Evolutionary conservation across 2,113 vertebrate species (phyloP), one percentile per base, ranked within the genome.

Genomic region (Phodopus roborovskii): DNA sequence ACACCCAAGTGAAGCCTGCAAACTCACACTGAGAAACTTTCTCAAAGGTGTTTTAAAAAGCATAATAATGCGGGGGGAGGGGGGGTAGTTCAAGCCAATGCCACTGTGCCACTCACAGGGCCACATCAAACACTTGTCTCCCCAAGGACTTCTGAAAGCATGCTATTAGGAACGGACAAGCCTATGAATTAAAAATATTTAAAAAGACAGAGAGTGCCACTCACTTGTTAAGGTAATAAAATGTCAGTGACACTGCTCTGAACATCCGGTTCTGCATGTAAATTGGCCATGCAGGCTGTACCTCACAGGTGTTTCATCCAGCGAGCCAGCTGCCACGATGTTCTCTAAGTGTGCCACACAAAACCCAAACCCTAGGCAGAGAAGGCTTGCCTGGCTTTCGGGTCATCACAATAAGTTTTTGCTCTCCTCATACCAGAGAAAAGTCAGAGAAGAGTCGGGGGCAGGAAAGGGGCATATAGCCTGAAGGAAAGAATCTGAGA

Each of bases 291-390:
- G 7, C 39, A 0, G 24, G 33, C 81, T 90, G 77, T 53, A 82
- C 19, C 70, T 86, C 81, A 24, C 93, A 97, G 96, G 92, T 94
- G 96, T 78, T 45, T 88, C 88, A 28, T 30, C 64, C 42, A 48
- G 66, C 0, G 0, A 9, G 48, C 88, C 92, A 92, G 90, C 93
- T 97, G 95, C 93, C 84, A 85, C 26, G 68, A 42, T 1, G 45
- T 42, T 93, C 94, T 93, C 94, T 66, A 50, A 71, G 70, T 53
- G 19, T 0, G 33, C 2, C 0, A 3, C 48, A 45, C 33, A 2
- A 36, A 81, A 45, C 92, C 86, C 71, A 60, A 42, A 53, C 12
- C 26, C 71, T n/a, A 0, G 0, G 64, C 15, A 19, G 50, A 75
- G 60, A 73, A 45, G 70, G 62, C 73, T 45, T 3, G 8, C 24